Evolutionary conservation across 2,888 invertebrate genomes (phyloP).

Genomic region (Oligia latruncula): DNA sequence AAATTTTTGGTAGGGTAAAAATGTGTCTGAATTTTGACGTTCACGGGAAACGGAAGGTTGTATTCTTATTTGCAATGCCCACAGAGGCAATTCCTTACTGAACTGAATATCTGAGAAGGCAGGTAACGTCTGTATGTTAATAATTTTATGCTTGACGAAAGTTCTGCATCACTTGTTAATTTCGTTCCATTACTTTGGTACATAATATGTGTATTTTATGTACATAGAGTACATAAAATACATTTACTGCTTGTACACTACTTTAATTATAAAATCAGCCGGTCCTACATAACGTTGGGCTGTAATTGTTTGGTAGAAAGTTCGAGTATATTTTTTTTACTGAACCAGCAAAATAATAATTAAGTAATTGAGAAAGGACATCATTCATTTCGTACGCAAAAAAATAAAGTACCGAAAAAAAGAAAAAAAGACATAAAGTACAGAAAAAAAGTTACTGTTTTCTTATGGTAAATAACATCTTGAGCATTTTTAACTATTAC

Average conservation of each 20-base stretch:
- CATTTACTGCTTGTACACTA: background rate
- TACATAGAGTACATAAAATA: no score
- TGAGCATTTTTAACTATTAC: no score
- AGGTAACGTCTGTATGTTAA: background rate
- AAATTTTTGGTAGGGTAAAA: background rate
- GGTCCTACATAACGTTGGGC: background rate
- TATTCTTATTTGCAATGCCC: background rate
- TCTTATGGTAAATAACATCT: no score
- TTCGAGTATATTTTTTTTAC: background rate
- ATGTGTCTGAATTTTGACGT: constrained; percentile 2
- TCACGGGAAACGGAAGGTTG: background rate
- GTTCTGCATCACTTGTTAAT: background rate
- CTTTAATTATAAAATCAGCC: no score
- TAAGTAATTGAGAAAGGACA: background rate
- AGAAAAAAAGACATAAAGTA: no score
- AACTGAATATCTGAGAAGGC: background rate
- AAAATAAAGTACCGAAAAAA: no score
- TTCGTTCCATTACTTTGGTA: background rate
- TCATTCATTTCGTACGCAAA: no score
- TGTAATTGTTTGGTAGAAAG: background rate
- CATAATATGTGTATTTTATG: background rate
- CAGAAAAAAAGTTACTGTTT: no score
- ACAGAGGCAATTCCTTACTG: background rate
- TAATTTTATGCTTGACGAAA: background rate
- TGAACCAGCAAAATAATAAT: background rate